Evolutionary conservation across 2,888 invertebrate species (phyloP).

Genomic region (Lasioglossum lativentre): DNA sequence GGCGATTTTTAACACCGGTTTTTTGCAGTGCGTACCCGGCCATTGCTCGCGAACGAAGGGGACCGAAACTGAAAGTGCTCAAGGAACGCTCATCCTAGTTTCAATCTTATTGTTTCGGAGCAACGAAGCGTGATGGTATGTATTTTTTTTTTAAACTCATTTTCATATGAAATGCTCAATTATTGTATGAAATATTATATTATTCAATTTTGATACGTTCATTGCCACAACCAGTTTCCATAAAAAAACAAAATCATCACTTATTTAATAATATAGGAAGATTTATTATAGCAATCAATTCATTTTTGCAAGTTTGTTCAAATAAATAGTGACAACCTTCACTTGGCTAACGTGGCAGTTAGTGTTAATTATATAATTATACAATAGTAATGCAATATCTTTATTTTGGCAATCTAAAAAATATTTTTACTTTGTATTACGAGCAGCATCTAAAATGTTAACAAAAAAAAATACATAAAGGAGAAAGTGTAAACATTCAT

Average conservation of each 20-base stretch:
- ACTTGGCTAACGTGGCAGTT: too few relatives aligned
- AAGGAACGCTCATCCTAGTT: constrained; percentile 60
- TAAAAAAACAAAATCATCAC: too few relatives aligned
- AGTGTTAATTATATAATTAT: too few relatives aligned
- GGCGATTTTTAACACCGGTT: not conserved
- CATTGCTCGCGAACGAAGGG: not conserved
- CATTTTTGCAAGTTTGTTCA: too few relatives aligned
- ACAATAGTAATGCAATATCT: not conserved
- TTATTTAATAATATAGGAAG: too few relatives aligned
- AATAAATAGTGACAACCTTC: too few relatives aligned
- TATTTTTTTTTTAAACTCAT: constrained; percentile 21
- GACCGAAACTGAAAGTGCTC: constrained; percentile 55
- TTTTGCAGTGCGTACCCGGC: not conserved
- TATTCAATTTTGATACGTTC: not conserved
- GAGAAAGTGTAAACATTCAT: not conserved
- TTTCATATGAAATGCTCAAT: not conserved
- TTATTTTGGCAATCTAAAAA: not conserved
- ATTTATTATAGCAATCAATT: not conserved
- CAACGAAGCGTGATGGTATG: constrained; percentile 51
- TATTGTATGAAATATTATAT: not conserved
- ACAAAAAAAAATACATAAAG: not conserved
- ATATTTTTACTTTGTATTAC: not conserved
- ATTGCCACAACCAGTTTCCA: too few relatives aligned
- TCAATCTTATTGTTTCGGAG: constrained; percentile 46
- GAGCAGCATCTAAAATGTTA: not conserved